These are phyloP conservation scores for Bombus ignitus DNA, from an alignment of 1,140 invertebrate genomes.

Conservation along the genomic window DNA sequence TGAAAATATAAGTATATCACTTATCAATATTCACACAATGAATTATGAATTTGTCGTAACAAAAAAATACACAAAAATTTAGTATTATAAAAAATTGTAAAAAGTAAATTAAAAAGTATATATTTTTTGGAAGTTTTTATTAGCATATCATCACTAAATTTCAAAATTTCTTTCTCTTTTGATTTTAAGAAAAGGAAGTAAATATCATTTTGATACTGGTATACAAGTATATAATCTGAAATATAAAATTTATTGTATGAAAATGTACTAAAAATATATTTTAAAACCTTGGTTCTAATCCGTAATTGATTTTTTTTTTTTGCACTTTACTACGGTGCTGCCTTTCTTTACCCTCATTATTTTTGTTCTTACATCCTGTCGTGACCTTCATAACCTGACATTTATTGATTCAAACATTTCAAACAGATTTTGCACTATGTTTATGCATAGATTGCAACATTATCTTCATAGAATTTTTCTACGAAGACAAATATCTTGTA, in stretches of 20 bases:
- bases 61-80: background rate
- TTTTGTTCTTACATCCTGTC: slow-evolving; percentile 21
- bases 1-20: background rate
- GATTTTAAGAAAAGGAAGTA: background rate
- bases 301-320: background rate
- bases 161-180: background rate
- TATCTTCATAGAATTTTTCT: background rate
- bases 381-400: slow-evolving; percentile 26
- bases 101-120: background rate
- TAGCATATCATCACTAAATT: background rate
- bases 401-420: slow-evolving; percentile 37
- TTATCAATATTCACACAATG: background rate
- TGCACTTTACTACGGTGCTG: background rate
- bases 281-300: background rate
- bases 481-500: background rate
- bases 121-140: background rate
- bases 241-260: too few relatives aligned
- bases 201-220: background rate
- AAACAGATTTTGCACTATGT: slow-evolving; percentile 16
- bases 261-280: background rate
- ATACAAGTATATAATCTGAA: background rate
- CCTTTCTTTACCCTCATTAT: slow-evolving; percentile 11
- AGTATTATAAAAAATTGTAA: background rate
- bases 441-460: background rate
- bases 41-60: background rate